Conservation (phyloP, 2,113 vertebrate species). For the Actinemys pallida region DNA sequence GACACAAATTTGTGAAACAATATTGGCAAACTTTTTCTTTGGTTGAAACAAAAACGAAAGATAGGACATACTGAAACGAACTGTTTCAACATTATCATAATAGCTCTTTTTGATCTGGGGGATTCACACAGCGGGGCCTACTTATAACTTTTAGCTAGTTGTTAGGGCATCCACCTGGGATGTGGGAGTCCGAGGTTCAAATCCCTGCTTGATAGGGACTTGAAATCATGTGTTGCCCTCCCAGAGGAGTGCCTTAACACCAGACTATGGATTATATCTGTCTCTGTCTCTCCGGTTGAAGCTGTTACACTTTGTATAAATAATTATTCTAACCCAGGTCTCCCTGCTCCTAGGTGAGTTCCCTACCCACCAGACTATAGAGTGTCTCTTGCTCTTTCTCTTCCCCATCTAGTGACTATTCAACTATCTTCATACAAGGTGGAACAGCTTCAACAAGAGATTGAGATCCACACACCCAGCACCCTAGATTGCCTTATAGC, state of each 20-base stretch:
- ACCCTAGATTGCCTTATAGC: neutral
- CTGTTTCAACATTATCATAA: neutral
- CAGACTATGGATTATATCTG: neutral
- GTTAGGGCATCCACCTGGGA: neutral
- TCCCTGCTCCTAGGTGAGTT: neutral
- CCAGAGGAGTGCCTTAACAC: too few relatives aligned
- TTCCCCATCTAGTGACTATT: neutral
- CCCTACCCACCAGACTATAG: neutral
- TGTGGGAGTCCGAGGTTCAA: neutral
- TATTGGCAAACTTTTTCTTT: neutral
- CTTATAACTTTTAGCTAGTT: neutral
- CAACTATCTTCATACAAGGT: neutral
- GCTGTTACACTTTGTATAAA: neutral
- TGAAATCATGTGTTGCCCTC: too few relatives aligned
- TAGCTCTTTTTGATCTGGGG: neutral
- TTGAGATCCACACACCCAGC: neutral
- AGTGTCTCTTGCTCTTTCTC: neutral
- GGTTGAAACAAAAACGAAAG: neutral
- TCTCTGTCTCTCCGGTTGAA: neutral
- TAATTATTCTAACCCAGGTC: neutral
- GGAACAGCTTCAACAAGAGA: neutral
- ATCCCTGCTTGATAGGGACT: too few relatives aligned
- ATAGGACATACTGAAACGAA: neutral
- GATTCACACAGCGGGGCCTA: neutral
- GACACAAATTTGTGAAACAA: neutral